phyloP scores from a whole-genome alignment of 1,140 invertebrate genomes.

The Ceratoteleas bidentatus region DNA sequence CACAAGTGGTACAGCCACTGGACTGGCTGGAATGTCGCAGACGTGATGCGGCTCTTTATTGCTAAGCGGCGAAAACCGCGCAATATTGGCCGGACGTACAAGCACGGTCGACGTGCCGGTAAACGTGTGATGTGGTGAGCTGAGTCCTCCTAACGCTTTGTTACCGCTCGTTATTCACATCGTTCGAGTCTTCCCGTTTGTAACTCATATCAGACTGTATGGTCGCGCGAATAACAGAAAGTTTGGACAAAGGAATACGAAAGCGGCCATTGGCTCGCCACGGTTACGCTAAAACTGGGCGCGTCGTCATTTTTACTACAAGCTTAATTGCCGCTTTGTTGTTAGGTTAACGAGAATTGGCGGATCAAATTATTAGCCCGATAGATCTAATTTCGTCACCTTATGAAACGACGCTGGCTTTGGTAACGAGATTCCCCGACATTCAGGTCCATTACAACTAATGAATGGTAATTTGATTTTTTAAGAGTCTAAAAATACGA shows the following conservation, averaged over 20 bases:
- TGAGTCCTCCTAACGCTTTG: slow-evolving; percentile 69
- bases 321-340: slow-evolving; percentile 21
- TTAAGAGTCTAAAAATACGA: no score
- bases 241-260: slow-evolving; percentile 48
- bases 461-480: neutral
- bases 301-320: slow-evolving; percentile 27
- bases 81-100: slow-evolving; percentile 73
- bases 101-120: slow-evolving; percentile 64
- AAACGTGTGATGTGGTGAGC: slow-evolving; percentile 74
- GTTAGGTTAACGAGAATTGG: neutral
- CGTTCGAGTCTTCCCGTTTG: slow-evolving; percentile 69
- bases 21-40: slow-evolving; percentile 60
- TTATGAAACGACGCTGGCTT: neutral
- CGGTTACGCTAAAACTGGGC: slow-evolving; percentile 26
- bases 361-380: neutral
- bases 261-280: slow-evolving; percentile 29
- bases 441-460: neutral
- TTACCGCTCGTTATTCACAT: slow-evolving; percentile 71
- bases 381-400: neutral
- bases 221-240: slow-evolving; percentile 57
- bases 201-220: slow-evolving; percentile 59
- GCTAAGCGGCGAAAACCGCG: slow-evolving; percentile 75
- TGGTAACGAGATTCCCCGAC: neutral
- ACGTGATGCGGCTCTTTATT: slow-evolving; percentile 73
- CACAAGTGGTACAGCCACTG: slow-evolving; percentile 27